Evolutionary conservation across 2,797 vertebrate species (phyloP).

Genomic region (Pangasius sanitwongsei): DNA sequence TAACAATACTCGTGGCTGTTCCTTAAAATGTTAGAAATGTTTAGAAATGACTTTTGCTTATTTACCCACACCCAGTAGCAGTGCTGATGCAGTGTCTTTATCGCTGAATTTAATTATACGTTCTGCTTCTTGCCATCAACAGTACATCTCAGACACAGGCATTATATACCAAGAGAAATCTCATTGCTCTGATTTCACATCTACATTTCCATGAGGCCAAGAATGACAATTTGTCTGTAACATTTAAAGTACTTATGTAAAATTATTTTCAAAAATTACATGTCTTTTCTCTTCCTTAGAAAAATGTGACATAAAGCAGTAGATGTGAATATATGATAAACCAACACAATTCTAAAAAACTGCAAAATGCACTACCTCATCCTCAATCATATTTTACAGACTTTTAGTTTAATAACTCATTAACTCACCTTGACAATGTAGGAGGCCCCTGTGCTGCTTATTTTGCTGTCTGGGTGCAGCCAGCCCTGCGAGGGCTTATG

Average conservation of each 20-base stretch:
- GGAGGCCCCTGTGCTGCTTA: slow-evolving; percentile 85
- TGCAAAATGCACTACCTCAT: background rate
- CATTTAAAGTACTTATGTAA: background rate
- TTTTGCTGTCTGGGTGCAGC: slow-evolving; percentile 89
- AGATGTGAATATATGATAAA: background rate
- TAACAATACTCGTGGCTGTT: background rate
- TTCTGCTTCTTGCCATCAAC: background rate
- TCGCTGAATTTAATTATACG: background rate
- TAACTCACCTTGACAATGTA: slow-evolving; percentile 91
- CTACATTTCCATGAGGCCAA: background rate
- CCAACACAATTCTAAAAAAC: background rate
- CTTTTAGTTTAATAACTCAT: background rate
- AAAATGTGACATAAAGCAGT: background rate
- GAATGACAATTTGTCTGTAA: background rate
- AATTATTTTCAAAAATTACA: background rate
- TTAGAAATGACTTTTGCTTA: background rate
- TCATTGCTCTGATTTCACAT: background rate
- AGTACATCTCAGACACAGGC: slow-evolving; percentile 1
- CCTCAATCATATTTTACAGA: background rate
- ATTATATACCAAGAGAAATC: background rate
- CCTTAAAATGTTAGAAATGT: background rate
- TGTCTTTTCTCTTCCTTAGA: background rate
- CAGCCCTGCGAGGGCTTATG: slow-evolving; percentile 93
- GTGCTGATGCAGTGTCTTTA: background rate
- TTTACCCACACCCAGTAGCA: background rate